Conservation (phyloP, 2,888 invertebrate species). For the Strigamia maritima region DNA sequence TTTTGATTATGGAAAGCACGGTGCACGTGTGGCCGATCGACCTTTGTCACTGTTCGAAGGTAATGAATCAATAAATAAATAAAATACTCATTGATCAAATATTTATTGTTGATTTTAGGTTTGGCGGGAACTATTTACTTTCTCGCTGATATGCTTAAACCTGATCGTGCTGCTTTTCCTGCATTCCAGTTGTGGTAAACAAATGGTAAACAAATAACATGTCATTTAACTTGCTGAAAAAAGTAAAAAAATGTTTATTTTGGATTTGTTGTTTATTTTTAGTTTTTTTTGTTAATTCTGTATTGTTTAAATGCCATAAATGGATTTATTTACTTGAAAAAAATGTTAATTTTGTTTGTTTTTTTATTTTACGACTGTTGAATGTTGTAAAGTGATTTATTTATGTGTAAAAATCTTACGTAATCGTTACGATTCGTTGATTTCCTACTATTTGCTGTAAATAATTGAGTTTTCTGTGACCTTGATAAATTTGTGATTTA, state of each 20-base stretch:
- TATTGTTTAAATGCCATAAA: no score
- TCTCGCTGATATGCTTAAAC: slow-evolving; percentile 65
- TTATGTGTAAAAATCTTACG: no score
- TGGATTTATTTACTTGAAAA: no score
- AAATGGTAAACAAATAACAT: neutral
- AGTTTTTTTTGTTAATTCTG: no score
- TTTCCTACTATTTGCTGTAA: no score
- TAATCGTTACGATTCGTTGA: no score
- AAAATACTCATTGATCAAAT: neutral
- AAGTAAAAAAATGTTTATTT: neutral
- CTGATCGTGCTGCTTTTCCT: slow-evolving; percentile 69
- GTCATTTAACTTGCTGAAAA: neutral
- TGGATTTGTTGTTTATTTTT: neutral
- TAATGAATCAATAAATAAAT: slow-evolving; percentile 45
- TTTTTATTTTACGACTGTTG: no score
- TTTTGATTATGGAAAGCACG: slow-evolving; percentile 65
- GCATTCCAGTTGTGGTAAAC: slow-evolving; percentile 55
- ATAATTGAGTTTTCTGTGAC: no score
- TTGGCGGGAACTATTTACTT: slow-evolving; percentile 73
- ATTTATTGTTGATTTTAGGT: slow-evolving; percentile 39
- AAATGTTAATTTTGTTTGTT: no score
- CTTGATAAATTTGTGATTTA: no score
- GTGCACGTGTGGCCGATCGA: slow-evolving; percentile 65
- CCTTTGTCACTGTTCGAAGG: slow-evolving; percentile 83
- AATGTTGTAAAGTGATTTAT: no score